phyloP scores from a whole-genome alignment of 2,797 vertebrate species.

The Gobionotothen gibberifrons region DNA sequence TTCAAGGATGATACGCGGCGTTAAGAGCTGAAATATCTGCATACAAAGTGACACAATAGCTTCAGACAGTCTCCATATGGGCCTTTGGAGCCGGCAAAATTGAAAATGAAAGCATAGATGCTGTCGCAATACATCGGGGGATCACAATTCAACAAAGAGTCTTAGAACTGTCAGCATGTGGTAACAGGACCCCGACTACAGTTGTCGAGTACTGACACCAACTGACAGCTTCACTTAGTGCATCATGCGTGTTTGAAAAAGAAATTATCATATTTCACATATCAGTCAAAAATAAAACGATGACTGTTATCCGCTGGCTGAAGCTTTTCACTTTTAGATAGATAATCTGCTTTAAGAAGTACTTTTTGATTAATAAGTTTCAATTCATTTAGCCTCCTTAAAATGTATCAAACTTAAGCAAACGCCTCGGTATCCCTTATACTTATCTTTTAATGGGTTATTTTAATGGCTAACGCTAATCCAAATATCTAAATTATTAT shows the following conservation, averaged over 20 bases:
- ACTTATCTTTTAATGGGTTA: constrained; percentile 80
- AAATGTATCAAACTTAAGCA: constrained; percentile 66
- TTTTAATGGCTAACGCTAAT: constrained; percentile 76
- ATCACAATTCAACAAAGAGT: constrained; percentile 78
- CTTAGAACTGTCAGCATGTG: constrained; percentile 75
- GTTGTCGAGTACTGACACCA: constrained; percentile 42
- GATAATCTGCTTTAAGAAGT: constrained; percentile 63
- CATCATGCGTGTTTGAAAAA: constrained; percentile 48
- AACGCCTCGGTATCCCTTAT: constrained; percentile 55
- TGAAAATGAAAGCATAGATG: constrained; percentile 84
- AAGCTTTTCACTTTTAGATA: constrained; percentile 56
- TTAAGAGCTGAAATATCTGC: constrained; percentile 59
- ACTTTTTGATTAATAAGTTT: constrained; percentile 73
- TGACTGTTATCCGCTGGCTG: constrained; percentile 47
- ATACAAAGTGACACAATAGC: constrained; percentile 69
- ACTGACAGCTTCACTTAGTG: constrained; percentile 63
- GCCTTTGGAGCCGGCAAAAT: constrained; percentile 68
- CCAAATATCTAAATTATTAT: constrained; percentile 82
- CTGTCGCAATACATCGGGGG: constrained; percentile 76
- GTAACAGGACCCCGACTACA: constrained; percentile 54
- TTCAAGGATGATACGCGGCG: constrained; percentile 33
- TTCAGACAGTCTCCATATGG: constrained; percentile 81
- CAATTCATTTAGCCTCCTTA: constrained; percentile 67
- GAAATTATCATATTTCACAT: constrained; percentile 64
- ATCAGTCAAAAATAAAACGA: constrained; percentile 59